Percentiles rank a stretch among this genome's conserved stretches.
phyloP scores from a whole-genome alignment of 2,113 vertebrate species.

The Myrmecophaga tridactyla region DNA sequence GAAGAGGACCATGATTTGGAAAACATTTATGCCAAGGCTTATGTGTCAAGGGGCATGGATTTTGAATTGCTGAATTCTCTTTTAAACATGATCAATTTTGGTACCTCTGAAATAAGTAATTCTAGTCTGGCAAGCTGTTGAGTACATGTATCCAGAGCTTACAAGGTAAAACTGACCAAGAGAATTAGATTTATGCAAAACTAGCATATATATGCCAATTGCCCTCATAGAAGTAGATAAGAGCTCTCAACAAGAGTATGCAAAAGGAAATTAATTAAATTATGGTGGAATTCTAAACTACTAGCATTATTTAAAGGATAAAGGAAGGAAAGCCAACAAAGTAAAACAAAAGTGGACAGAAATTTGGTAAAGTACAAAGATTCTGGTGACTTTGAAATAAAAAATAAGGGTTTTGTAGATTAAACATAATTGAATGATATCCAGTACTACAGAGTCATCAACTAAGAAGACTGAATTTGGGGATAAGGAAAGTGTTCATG shows the following conservation, averaged over 20 bases:
- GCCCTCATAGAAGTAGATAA: neutral
- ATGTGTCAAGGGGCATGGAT: neutral
- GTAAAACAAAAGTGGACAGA: neutral
- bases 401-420: neutral
- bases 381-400: neutral
- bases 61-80: neutral
- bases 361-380: neutral
- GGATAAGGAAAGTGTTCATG: neutral
- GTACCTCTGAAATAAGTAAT: neutral
- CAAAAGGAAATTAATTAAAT: neutral
- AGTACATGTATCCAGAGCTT: neutral
- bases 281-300: rapidly evolving
- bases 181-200: neutral
- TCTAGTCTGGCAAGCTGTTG: neutral
- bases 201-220: neutral
- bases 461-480: neutral
- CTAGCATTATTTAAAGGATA: neutral
- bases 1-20: neutral
- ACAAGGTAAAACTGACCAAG: neutral
- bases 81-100: neutral
- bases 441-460: neutral
- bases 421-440: rapidly evolving
- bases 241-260: neutral
- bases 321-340: neutral
- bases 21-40: neutral